phyloP scores from a whole-genome alignment of 2,113 vertebrate genomes.

The Thalassarche chlororhynchos region DNA sequence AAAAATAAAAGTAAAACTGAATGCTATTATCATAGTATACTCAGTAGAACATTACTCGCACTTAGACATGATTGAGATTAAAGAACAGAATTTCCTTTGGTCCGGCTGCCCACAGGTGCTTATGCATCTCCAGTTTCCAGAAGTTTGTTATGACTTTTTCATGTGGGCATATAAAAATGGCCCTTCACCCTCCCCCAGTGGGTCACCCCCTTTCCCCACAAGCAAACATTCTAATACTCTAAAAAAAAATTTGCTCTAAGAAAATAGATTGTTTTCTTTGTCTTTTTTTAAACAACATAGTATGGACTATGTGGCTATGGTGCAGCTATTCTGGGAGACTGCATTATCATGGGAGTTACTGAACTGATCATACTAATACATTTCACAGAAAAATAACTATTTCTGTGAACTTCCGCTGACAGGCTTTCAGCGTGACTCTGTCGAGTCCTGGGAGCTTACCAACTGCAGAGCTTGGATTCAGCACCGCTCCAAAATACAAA shows the following conservation, averaged over 20 bases:
- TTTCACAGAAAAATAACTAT: not conserved
- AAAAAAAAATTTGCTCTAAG: not conserved
- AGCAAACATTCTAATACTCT: not conserved
- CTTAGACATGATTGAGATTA: not conserved
- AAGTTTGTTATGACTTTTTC: not conserved
- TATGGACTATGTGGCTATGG: rapidly evolving
- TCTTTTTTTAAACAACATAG: not conserved
- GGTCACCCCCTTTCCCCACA: not conserved
- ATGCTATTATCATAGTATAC: not conserved
- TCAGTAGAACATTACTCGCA: not conserved
- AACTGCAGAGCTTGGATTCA: not conserved
- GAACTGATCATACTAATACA: not conserved
- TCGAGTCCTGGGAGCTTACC: not conserved
- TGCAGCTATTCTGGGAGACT: not conserved
- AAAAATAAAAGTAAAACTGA: conserved; percentile 17
- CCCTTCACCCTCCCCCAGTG: not conserved
- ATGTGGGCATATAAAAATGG: not conserved
- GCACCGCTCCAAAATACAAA: not conserved
- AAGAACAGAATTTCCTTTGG: not conserved
- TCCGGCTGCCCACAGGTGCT: not conserved
- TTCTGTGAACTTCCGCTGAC: not conserved
- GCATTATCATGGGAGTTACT: not conserved
- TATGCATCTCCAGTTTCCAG: not conserved
- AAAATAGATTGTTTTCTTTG: not conserved
- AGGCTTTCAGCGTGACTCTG: not conserved